Evolutionary conservation across 2,797 vertebrate species (phyloP).

Genomic region (Gambusia yucatana): DNA sequence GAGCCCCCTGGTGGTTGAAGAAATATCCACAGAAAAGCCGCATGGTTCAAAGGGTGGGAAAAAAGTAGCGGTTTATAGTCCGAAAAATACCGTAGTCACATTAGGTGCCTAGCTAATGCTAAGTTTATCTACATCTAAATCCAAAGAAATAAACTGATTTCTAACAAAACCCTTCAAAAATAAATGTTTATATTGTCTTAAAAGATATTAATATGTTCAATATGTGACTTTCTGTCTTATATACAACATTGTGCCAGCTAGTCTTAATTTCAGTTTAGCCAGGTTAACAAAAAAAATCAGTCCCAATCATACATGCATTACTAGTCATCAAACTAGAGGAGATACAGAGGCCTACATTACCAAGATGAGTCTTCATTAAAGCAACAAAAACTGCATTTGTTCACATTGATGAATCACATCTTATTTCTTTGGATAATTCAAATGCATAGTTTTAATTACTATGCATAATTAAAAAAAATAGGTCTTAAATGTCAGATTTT

Average conservation of each 20-base stretch:
- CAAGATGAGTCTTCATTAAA: neutral
- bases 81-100: neutral
- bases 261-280: neutral
- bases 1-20: too few species aligned
- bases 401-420: neutral
- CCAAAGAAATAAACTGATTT: neutral
- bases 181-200: neutral
- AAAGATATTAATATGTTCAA: neutral
- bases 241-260: neutral
- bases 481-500: neutral
- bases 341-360: neutral
- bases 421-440: neutral
- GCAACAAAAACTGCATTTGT: neutral
- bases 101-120: neutral
- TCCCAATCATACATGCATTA: neutral
- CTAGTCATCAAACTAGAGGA: neutral
- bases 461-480: too few species aligned
- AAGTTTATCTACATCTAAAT: neutral
- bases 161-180: neutral
- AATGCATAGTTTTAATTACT: neutral
- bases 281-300: neutral
- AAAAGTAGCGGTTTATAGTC: too few species aligned
- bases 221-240: neutral
- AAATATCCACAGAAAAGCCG: too few species aligned
- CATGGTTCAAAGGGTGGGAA: too few species aligned